Conservation (phyloP, 2,797 vertebrate genomes). For the Cuculus canorus region DNA sequence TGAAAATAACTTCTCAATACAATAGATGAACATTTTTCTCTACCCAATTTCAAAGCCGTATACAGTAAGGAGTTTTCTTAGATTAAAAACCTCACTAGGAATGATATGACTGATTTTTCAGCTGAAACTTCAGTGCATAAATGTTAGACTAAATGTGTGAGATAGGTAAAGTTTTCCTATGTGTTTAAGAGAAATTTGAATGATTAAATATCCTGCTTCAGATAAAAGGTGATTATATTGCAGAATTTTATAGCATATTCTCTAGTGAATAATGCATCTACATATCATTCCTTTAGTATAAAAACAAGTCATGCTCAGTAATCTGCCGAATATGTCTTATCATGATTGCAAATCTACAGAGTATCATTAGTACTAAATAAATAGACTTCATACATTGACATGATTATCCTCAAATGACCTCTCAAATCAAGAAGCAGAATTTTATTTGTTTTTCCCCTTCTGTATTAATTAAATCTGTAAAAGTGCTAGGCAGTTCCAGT, state of each 20-base stretch:
- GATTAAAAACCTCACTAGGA: not conserved
- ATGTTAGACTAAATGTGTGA: not conserved
- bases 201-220: not conserved
- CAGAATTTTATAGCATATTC: not conserved
- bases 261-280: not conserved
- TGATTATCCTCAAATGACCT: constrained; percentile 20
- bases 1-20: not conserved
- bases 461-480: not conserved
- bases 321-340: constrained; percentile 18
- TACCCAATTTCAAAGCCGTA: not conserved
- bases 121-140: not conserved
- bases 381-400: not conserved
- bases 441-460: not conserved
- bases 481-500: not conserved
- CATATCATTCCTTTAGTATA: not conserved
- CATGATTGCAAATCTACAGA: not conserved
- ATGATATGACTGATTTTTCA: not conserved
- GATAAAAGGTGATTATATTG: not conserved
- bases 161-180: not conserved
- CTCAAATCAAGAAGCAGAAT: constrained; percentile 6
- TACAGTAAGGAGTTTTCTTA: not conserved
- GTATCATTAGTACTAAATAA: constrained; percentile 17
- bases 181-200: not conserved
- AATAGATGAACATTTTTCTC: not conserved
- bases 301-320: not conserved